These are phyloP conservation scores for Apodemus sylvaticus DNA, from an alignment of 2,113 vertebrate genomes.

Conservation along the genomic window DNA sequence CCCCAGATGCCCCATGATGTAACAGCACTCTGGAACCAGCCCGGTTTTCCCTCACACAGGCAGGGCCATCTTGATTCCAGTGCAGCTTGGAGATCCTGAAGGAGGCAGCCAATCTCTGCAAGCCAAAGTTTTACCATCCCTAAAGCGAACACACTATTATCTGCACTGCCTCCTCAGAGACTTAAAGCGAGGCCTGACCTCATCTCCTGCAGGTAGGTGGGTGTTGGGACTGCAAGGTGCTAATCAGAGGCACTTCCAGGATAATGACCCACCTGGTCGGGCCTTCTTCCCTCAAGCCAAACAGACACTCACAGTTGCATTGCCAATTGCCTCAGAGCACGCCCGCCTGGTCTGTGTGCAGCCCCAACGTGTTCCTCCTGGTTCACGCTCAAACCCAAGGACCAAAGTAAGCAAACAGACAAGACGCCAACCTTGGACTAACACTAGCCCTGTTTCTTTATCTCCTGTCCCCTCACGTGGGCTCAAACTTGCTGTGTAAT, in stretches of 20 bases:
- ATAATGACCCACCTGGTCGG: not conserved
- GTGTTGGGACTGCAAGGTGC: not conserved
- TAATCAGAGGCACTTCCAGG: not conserved
- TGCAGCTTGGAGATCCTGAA: not conserved
- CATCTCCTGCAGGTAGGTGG: not conserved
- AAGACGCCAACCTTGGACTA: not conserved
- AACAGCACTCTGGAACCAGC: rapidly evolving
- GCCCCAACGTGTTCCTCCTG: not conserved
- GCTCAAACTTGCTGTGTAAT: not conserved
- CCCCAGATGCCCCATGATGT: not conserved
- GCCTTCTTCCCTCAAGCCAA: not conserved
- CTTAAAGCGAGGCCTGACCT: not conserved
- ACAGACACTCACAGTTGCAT: not conserved
- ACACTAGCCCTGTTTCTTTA: not conserved
- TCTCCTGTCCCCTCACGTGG: no score
- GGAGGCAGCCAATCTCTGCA: rapidly evolving
- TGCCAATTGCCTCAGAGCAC: not conserved
- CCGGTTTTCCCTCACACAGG: not conserved
- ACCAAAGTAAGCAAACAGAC: not conserved
- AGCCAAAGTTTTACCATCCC: not conserved
- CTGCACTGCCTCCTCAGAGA: not conserved
- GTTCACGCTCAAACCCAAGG: not conserved
- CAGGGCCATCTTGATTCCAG: not conserved
- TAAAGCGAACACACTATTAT: not conserved
- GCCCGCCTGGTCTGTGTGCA: no score